phyloP scores from a whole-genome alignment of 2,113 vertebrate genomes.

The Mobula birostris region DNA sequence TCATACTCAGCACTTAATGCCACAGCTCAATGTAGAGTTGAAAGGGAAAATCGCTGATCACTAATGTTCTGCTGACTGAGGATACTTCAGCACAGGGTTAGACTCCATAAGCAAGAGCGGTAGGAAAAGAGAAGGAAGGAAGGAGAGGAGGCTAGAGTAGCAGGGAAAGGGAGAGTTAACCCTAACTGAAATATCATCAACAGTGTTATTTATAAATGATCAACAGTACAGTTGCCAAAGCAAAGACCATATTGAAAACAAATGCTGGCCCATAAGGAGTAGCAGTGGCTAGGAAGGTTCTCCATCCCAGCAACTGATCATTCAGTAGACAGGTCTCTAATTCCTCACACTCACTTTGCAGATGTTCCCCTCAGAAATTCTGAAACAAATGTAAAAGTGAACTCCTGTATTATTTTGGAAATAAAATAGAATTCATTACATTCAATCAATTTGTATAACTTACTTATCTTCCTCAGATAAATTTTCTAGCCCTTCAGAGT shows the following conservation, averaged over 20 bases:
- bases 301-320: not conserved
- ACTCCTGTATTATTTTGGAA: not conserved
- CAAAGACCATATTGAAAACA: not conserved
- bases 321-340: not conserved
- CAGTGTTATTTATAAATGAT: constrained; percentile 17
- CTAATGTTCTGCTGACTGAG: not conserved
- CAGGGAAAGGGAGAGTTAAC: not conserved
- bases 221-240: constrained; percentile 5
- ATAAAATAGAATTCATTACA: not conserved
- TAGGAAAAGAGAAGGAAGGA: not conserved
- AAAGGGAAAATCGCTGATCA: not conserved
- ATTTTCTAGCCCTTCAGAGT: not conserved
- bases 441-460: not conserved
- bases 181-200: not conserved
- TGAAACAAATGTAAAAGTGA: not conserved
- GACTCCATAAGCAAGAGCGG: not conserved
- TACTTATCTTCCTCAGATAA: not conserved
- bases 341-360: not conserved
- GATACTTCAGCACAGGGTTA: not conserved
- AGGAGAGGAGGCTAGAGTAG: not conserved
- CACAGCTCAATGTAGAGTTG: not conserved
- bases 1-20: not conserved
- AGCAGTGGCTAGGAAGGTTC: not conserved
- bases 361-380: not conserved
- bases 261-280: not conserved